Evolutionary conservation across 2,113 vertebrate genomes (phyloP), one percentile per base, ranked within the genome.

Genomic region (Recurvirostra avosetta): DNA sequence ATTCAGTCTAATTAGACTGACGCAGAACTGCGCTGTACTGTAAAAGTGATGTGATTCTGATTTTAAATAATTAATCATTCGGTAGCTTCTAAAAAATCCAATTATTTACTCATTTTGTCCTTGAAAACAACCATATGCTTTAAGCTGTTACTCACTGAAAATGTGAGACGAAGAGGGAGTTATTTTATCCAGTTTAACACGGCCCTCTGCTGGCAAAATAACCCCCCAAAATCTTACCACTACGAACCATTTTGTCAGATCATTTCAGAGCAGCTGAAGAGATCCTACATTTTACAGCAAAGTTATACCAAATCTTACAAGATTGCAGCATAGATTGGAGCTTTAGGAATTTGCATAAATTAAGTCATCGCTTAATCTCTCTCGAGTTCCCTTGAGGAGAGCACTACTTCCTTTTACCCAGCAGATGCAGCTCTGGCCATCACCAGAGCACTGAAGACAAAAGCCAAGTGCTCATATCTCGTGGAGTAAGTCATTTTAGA

Each of bases 191-290:
- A 97, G 98, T 96, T 98, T 98, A 97, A 98, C 88, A 96, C 6
- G 20, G 98, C 98, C 98, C 98, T 98, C 98, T 98, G 90, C 98
- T 98, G 98, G 98, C 94, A 97, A 96, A 95, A 93, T 78, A 80
- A 81, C 45, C 92, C 95, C 90, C 80, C 38, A 72, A 94, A 95
- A 92, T 38, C 50, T 41, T 72, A 76, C 7, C 34, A 23, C n/a
- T n/a, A 6, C 21, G n/a, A 91, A 80, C 49, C 67, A 76, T 78
- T 91, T 95, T 71, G 34, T 41, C 80, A 86, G 45, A 79, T 71
- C 27, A 47, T 23, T 91, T 76, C 86, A 85, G 86, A 92, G 15
- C 59, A 52, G 78, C 83, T 70, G 71, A 71, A 74, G 52, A 88
- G 83, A 86, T 20, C 71, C 49, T 16, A 16, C 40, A 29, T 86